Percentiles rank a stretch among this genome's conserved stretches.
Conservation (phyloP, 2,797 vertebrate species). For the Schizopygopsis malacanthus region DNA sequence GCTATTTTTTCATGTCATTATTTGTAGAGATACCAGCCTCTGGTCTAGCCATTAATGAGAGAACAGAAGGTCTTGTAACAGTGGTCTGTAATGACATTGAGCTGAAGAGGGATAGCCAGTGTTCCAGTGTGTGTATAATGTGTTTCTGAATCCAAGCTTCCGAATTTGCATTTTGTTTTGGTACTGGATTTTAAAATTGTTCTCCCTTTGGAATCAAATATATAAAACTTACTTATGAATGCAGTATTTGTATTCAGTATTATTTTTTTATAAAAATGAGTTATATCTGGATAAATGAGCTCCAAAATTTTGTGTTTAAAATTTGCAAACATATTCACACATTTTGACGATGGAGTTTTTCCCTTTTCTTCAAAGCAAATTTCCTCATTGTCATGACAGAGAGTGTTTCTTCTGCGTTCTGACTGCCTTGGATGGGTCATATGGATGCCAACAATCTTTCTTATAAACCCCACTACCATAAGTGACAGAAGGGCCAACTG, state of each 20-base stretch:
- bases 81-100: background rate
- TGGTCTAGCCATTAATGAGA: slow-evolving; percentile 3
- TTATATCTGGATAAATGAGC: background rate
- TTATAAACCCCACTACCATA: background rate
- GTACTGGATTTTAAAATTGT: no score
- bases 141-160: background rate
- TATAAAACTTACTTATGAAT: background rate
- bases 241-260: background rate
- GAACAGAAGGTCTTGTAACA: slow-evolving; percentile 11
- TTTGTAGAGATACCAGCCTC: background rate
- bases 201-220: background rate
- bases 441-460: background rate
- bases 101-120: background rate
- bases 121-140: background rate
- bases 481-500: background rate
- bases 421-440: background rate
- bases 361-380: background rate
- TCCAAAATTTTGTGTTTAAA: background rate
- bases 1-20: slow-evolving; percentile 21
- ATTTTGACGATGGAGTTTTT: background rate
- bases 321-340: background rate
- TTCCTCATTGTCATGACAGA: background rate
- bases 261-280: background rate
- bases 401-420: background rate
- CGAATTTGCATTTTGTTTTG: background rate